Percentiles rank a stretch among this genome's conserved stretches.
Evolutionary conservation across 1,140 invertebrate genomes (phyloP).

Genomic region (Hylyphantes graminicola): DNA sequence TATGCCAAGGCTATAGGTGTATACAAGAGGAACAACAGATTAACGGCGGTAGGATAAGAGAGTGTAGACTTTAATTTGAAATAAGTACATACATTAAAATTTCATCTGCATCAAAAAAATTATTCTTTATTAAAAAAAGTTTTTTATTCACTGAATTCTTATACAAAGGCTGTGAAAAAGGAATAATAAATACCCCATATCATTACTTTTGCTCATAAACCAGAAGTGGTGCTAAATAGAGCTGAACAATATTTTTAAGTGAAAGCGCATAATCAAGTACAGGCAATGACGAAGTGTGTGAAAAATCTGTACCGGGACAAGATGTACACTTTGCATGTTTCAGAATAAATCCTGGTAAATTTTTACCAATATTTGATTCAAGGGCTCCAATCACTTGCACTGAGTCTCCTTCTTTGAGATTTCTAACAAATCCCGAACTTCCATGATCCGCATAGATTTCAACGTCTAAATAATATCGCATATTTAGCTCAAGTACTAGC

Average conservation of each 20-base stretch:
- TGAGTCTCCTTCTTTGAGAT: slow-evolving; percentile 47
- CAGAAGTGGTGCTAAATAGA: slow-evolving; percentile 43
- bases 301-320: slow-evolving; percentile 26
- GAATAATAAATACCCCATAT: neutral
- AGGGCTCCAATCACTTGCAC: slow-evolving; percentile 26
- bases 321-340: slow-evolving; percentile 21
- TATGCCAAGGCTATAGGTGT: too few relatives aligned
- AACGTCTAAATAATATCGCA: slow-evolving; percentile 41
- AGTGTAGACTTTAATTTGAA: too few relatives aligned
- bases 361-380: slow-evolving; percentile 42
- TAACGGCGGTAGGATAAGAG: too few relatives aligned
- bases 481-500: slow-evolving; percentile 28
- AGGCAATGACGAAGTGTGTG: neutral
- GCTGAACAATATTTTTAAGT: slow-evolving; percentile 32
- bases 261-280: slow-evolving; percentile 17
- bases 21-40: too few relatives aligned
- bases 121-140: too few relatives aligned
- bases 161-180: neutral
- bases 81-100: too few relatives aligned
- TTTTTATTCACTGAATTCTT: too few relatives aligned
- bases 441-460: slow-evolving; percentile 19
- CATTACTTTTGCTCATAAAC: slow-evolving; percentile 7
- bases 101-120: too few relatives aligned
- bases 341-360: slow-evolving; percentile 7
- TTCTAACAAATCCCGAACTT: slow-evolving; percentile 22